Percentiles rank a stretch among this genome's conserved stretches.
phyloP scores from a whole-genome alignment of 2,113 vertebrate species.

The Aspiorhynchus laticeps region DNA sequence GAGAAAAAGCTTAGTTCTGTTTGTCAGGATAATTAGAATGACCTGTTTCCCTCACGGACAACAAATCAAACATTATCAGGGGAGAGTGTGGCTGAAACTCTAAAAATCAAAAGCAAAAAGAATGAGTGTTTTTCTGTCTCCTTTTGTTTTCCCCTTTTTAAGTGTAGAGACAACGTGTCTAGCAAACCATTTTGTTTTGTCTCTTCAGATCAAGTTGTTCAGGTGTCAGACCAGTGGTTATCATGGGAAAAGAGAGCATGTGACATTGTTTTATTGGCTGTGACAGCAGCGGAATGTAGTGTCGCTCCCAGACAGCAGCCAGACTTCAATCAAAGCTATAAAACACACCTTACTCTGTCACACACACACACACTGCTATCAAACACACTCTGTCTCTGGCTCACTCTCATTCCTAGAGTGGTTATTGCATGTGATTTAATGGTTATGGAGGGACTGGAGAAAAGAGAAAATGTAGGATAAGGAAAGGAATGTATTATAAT shows the following conservation, averaged over 20 bases:
- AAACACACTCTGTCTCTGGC: neutral
- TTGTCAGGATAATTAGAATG: conserved; percentile 47
- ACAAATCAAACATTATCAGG: conserved; percentile 47
- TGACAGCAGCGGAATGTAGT: conserved; percentile 48
- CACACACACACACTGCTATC: neutral
- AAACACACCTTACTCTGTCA: conserved; percentile 43
- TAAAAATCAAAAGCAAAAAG: neutral
- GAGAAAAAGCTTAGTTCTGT: conserved; percentile 19
- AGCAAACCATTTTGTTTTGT: conserved; percentile 43
- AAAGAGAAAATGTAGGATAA: neutral
- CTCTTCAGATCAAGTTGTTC: conserved; percentile 44
- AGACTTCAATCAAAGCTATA: conserved; percentile 46
- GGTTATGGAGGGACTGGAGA: neutral
- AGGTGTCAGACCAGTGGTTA: conserved; percentile 38
- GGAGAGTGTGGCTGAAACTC: conserved; percentile 24
- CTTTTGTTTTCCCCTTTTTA: conserved; percentile 1
- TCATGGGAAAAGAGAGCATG: neutral
- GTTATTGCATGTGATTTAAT: neutral
- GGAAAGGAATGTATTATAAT: neutral
- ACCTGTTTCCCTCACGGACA: conserved; percentile 43
- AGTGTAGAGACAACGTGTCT: conserved; percentile 24
- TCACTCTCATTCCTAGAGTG: too few species aligned
- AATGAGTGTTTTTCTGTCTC: conserved; percentile 6
- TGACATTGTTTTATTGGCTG: conserved; percentile 43
- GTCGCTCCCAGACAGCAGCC: conserved; percentile 28